Evolutionary conservation across 2,797 vertebrate species (phyloP).

Genomic region (Chloroceryle amazona): DNA sequence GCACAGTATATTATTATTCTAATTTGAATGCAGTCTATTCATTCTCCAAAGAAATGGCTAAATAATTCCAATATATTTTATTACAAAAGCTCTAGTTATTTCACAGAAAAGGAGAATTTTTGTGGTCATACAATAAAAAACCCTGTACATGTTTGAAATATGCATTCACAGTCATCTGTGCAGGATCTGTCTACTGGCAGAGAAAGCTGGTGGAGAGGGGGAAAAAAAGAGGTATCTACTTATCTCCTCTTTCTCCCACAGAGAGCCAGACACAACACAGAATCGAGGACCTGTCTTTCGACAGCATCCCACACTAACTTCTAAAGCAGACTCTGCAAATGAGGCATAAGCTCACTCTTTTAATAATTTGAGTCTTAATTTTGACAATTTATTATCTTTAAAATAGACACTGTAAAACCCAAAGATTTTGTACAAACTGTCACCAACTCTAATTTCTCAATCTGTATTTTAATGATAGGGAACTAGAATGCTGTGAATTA

Average conservation of each 20-base stretch:
- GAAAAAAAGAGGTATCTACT: background rate
- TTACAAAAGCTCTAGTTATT: background rate
- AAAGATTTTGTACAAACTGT: background rate
- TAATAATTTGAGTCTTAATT: background rate
- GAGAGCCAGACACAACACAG: background rate
- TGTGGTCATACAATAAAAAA: background rate
- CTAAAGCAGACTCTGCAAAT: accelerated
- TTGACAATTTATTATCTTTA: background rate
- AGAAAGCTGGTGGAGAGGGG: background rate
- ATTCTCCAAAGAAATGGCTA: background rate
- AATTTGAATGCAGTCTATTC: background rate
- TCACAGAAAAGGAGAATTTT: background rate
- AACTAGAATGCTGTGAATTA: background rate
- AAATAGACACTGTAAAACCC: background rate
- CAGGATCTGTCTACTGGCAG: background rate
- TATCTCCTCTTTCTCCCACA: background rate
- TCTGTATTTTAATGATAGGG: background rate
- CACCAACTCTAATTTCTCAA: background rate
- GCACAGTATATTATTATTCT: background rate
- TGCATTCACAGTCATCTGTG: background rate
- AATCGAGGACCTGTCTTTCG: background rate
- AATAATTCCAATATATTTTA: background rate
- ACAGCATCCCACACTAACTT: background rate
- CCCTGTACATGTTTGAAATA: accelerated
- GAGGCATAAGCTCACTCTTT: background rate